A percentile compares a stretch with the other conserved stretches of the same genome.
These are phyloP conservation scores for Dissostichus mawsoni DNA, from an alignment of 2,113 vertebrate species.

Conservation along the genomic window DNA sequence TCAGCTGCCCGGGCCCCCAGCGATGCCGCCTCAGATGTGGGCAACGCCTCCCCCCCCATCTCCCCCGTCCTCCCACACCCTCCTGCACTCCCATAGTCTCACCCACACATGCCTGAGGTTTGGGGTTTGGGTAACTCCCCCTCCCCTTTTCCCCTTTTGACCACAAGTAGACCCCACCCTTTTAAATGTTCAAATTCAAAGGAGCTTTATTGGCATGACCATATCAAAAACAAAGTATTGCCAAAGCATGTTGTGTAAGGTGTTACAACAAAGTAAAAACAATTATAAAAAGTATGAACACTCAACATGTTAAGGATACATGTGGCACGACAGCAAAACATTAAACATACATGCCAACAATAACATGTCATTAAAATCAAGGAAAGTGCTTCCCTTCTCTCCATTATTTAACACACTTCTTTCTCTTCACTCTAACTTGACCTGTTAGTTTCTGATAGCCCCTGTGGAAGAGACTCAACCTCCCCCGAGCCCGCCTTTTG, in stretches of 20 bases:
- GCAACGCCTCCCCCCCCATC: slow-evolving; percentile 66
- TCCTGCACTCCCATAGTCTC: slow-evolving; percentile 75
- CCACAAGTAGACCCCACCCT: slow-evolving; percentile 69
- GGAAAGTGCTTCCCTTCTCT: slow-evolving; percentile 13
- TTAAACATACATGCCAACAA: no score
- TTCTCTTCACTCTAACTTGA: slow-evolving; percentile 14
- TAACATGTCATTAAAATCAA: no score
- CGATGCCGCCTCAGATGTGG: slow-evolving; percentile 92
- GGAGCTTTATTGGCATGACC: no score
- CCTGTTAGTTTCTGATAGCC: slow-evolving; percentile 49
- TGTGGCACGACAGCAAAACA: no score
- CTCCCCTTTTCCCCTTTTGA: slow-evolving; percentile 45
- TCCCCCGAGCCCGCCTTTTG: slow-evolving; percentile 26
- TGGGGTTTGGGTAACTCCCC: slow-evolving; percentile 79
- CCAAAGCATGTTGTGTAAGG: no score
- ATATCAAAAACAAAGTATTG: no score
- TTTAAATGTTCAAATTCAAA: no score
- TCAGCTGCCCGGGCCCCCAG: slow-evolving; percentile 86
- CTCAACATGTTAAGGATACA: no score
- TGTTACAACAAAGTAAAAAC: no score
- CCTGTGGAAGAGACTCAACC: slow-evolving; percentile 15
- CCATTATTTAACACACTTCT: slow-evolving; percentile 36
- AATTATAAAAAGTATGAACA: no score
- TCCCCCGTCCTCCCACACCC: slow-evolving; percentile 40
- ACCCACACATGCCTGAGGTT: slow-evolving; percentile 91